A percentile compares a stretch with the other conserved stretches of the same genome.
phyloP scores from a whole-genome alignment of 1,140 invertebrate genomes.

The Solenopsis invicta region DNA sequence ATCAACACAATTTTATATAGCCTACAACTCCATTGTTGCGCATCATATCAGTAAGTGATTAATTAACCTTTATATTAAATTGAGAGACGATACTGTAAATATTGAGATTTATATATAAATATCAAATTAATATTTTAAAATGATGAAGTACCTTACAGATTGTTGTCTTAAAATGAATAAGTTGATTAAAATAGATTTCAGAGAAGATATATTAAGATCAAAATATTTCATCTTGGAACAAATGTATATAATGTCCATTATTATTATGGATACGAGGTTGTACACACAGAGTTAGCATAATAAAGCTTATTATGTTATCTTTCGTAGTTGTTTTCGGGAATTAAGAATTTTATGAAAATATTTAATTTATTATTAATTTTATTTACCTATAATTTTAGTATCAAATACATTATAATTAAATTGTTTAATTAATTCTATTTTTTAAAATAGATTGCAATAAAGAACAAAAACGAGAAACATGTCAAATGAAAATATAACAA shows the following conservation, averaged over 20 bases:
- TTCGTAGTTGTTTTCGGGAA: neutral
- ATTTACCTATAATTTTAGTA: neutral
- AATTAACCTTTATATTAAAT: slow-evolving; percentile 16
- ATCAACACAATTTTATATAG: neutral
- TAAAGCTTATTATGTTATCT: neutral
- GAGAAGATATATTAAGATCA: neutral
- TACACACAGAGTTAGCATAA: neutral
- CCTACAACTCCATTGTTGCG: neutral
- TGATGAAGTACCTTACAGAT: neutral
- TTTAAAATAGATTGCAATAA: neutral
- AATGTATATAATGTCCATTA: neutral
- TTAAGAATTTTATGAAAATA: neutral
- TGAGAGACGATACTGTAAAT: neutral
- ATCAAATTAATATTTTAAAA: neutral
- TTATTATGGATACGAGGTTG: neutral
- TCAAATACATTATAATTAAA: neutral
- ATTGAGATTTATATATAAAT: neutral
- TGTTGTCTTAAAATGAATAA: neutral
- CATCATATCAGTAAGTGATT: slow-evolving; percentile 5
- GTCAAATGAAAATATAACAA: neutral
- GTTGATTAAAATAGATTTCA: too few species aligned
- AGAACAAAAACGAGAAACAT: neutral
- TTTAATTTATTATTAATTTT: neutral
- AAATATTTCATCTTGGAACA: neutral
- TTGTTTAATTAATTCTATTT: neutral